Base-by-base conservation (phyloP, 2,888 invertebrate genomes). In the Phyllotreta cruciferae region DNA sequence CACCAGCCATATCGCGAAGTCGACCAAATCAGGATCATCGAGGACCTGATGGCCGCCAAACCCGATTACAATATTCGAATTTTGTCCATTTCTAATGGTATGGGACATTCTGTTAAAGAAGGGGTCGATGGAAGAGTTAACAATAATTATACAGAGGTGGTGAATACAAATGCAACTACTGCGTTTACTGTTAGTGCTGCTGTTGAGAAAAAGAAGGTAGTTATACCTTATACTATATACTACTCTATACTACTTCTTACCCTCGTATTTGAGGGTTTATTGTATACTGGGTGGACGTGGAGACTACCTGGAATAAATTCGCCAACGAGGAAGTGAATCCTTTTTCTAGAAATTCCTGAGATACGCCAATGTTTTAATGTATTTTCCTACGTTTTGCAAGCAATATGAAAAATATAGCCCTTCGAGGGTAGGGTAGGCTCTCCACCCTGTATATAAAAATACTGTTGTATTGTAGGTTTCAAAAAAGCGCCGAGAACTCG, bases 21-120 rank as follows among this genome's bases (percentile, higher is more conserved):
- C 41, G 64, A 71, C 6, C 75, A 80, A 62, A 57, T 80, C 1
- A 70, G 76, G 5, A 65, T 75, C 5, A 64, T 82, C 35, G 73
- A 78, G 60, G 74, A 76, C 34, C 76, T 82, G 13, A 68, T 72
- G 8, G 66, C 74, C n/a, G 74, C 71, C 42, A 81, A 80, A 64
- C 75, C 77, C 0, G 70, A 73, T 4, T 77, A 75, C 49, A 70
- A 73, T 47, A 72, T 82, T 6, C 77, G 79, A 52, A 24, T 60
- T 54, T 79, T 45, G 70, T 78, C n/a, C 45, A 75, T 42, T 66
- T 76, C 7, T 8, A 14, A 5, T 6, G 47, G 34, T 6, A 5
- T 6, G 2, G 14, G 11, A 24, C 11, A 13, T 44, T 6, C 9
- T 7, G 44, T 13, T 10, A 14, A 47, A 47, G 13, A 45, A 6